Conservation (phyloP, 2,797 vertebrate genomes). For the Apogon talboti region DNA sequence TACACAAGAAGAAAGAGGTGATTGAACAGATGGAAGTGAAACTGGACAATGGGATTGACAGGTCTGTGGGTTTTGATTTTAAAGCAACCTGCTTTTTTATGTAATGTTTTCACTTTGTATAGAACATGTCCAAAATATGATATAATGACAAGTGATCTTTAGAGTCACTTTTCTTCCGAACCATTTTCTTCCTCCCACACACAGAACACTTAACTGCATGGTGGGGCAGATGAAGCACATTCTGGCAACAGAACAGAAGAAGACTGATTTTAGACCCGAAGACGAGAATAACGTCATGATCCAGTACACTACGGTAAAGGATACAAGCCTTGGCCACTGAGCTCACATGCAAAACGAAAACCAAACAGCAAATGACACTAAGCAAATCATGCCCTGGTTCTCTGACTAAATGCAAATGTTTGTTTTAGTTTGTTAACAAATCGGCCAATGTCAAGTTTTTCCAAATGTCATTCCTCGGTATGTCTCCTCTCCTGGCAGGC, state of each 20-base stretch:
- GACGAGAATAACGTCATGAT: conserved; percentile 98
- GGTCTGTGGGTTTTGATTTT: conserved; percentile 80
- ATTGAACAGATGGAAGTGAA: conserved; percentile 99
- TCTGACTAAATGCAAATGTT: background rate
- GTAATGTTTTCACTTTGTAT: conserved; percentile 1
- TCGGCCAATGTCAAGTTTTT: background rate
- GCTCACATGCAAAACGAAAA: conserved; percentile 35
- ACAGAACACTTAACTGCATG: conserved; percentile 99
- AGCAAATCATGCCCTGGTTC: conserved; percentile 3
- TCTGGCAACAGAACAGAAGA: conserved; percentile 95
- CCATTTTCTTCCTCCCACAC: conserved; percentile 28
- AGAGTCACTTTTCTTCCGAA: background rate
- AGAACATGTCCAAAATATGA: background rate
- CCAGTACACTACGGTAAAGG: conserved; percentile 96
- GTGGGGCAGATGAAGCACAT: conserved; percentile 99
- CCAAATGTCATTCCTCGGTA: conserved; percentile 1
- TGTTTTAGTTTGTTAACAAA: background rate
- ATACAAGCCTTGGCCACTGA: background rate
- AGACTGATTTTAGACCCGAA: conserved; percentile 98
- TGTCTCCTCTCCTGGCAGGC: conserved; percentile 83
- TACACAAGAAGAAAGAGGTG: conserved; percentile 99
- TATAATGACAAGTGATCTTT: background rate
- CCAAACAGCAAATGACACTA: conserved; percentile 14
- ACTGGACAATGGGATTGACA: conserved; percentile 96
- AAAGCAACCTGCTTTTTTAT: background rate